Conservation (phyloP, 1,140 invertebrate species). For the Drosophila busckii region DNA sequence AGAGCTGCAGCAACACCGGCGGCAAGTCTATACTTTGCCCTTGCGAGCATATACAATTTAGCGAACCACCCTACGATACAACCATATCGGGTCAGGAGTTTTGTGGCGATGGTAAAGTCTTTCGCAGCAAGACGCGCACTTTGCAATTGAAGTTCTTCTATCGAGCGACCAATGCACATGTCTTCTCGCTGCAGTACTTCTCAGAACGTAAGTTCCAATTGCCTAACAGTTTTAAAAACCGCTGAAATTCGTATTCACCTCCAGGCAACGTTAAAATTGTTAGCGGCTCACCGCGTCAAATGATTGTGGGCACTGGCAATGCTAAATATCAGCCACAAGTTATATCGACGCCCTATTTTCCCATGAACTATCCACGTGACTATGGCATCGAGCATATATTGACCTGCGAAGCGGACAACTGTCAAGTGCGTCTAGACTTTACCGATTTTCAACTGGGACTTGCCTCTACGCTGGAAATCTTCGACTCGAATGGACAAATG, state of each 20-base stretch:
- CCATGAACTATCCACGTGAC: conserved; percentile 84
- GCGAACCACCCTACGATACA: conserved; percentile 84
- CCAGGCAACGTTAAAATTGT: conserved; percentile 84
- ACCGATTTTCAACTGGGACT: conserved; percentile 85
- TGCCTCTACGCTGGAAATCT: conserved; percentile 86
- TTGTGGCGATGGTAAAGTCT: conserved; percentile 82
- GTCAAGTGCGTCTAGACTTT: conserved; percentile 84
- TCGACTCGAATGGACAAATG: conserved; percentile 85
- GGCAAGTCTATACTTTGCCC: conserved; percentile 77
- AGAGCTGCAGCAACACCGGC: conserved; percentile 70
- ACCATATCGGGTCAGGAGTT: conserved; percentile 83
- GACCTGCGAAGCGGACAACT: conserved; percentile 81
- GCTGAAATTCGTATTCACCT: conserved; percentile 3
- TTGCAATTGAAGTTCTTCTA: conserved; percentile 83
- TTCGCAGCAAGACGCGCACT: conserved; percentile 83
- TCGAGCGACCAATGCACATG: conserved; percentile 82
- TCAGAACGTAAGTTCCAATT: conserved; percentile 82
- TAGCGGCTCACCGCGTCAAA: conserved; percentile 79
- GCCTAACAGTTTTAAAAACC: neutral
- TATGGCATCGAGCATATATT: conserved; percentile 85
- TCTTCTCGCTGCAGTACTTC: conserved; percentile 84
- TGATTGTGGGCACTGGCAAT: conserved; percentile 50
- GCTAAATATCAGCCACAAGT: conserved; percentile 64
- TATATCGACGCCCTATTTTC: conserved; percentile 85
- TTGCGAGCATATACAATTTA: conserved; percentile 85